Percentiles rank a stretch among this genome's conserved stretches.
phyloP scores from a whole-genome alignment of 2,113 vertebrate species.

The Plotosus lineatus region DNA sequence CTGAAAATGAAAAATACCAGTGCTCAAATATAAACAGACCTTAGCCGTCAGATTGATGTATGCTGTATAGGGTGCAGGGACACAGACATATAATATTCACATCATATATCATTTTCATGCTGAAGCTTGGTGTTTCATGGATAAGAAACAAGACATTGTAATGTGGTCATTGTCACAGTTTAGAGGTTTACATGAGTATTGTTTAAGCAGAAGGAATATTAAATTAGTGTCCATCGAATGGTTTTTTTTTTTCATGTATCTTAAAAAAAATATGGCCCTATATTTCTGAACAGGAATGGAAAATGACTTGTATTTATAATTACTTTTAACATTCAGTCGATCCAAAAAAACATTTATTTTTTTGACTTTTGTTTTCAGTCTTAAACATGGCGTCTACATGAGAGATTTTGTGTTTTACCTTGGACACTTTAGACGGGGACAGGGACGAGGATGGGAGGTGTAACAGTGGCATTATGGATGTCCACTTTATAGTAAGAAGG shows the following conservation, averaged over 20 bases:
- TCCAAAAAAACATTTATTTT: not conserved
- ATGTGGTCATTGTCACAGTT: not conserved
- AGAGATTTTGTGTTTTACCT: not conserved
- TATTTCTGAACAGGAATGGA: not conserved
- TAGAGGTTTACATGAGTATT: not conserved
- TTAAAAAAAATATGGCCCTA: no score
- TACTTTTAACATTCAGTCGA: not conserved
- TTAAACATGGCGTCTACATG: not conserved
- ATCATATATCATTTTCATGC: slow-evolving; percentile 15
- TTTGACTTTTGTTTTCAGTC: not conserved
- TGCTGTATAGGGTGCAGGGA: not conserved
- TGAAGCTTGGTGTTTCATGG: slow-evolving; percentile 32
- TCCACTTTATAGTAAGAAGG: no score
- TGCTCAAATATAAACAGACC: not conserved
- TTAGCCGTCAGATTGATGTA: not conserved
- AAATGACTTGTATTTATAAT: not conserved
- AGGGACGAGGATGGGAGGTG: no score
- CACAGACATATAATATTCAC: no score
- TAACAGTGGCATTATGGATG: no score
- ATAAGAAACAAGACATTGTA: not conserved
- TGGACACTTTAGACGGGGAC: not conserved
- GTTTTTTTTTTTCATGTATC: not conserved
- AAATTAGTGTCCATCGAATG: not conserved
- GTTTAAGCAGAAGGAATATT: not conserved
- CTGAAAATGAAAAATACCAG: no score